A percentile compares a stretch with the other conserved stretches of the same genome.
phyloP scores from a whole-genome alignment of 2,797 vertebrate species.

The Florisuga fusca region DNA sequence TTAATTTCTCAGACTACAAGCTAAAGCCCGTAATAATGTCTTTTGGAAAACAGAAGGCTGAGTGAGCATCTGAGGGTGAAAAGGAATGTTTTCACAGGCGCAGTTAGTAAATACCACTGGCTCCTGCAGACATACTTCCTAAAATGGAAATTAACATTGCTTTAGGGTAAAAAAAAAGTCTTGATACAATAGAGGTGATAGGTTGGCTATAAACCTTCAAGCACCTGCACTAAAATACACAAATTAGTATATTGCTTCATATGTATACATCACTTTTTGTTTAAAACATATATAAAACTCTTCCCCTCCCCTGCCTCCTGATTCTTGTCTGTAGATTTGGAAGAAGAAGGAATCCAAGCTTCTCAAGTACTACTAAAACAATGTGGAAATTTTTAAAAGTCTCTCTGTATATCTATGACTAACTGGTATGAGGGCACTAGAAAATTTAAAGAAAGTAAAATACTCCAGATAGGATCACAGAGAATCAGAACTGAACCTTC shows the following conservation, averaged over 20 bases:
- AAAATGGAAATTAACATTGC: conserved; percentile 80
- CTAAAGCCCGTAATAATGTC: conserved; percentile 76
- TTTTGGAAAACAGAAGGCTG: conserved; percentile 79
- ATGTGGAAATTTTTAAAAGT: not conserved
- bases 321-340: not conserved
- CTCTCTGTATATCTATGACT: not conserved
- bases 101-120: conserved; percentile 80
- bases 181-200: conserved; percentile 60
- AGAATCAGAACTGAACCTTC: conserved; percentile 45
- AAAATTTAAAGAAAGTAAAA: conserved; percentile 22
- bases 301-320: not conserved
- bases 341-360: not conserved
- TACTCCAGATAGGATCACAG: not conserved
- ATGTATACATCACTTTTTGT: not conserved
- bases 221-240: conserved; percentile 45
- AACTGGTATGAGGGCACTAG: not conserved
- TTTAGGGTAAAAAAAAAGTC: conserved; percentile 67
- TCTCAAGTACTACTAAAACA: not conserved
- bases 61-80: conserved; percentile 79
- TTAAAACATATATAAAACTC: not conserved
- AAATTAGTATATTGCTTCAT: conserved; percentile 1
- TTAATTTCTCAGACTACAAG: conserved; percentile 77
- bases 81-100: conserved; percentile 84
- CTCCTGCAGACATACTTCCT: conserved; percentile 77
- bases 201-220: conserved; percentile 45